Evolutionary conservation across 2,888 invertebrate species (phyloP).

Genomic region (Acanthococcus lagerstroemiae): DNA sequence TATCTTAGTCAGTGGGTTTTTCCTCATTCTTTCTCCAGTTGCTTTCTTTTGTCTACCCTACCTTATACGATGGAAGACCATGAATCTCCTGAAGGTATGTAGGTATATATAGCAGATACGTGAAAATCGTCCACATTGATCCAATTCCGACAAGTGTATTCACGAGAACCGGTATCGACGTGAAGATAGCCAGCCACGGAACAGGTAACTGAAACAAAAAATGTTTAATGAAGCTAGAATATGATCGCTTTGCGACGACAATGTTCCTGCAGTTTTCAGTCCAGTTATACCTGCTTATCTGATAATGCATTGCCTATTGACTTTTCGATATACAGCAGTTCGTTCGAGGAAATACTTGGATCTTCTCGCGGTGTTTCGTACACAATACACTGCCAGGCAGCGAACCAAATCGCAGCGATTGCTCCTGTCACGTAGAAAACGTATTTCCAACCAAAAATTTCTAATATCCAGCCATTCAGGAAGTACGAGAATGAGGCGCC

Average conservation of each 20-base stretch:
- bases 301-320: slow-evolving; percentile 46
- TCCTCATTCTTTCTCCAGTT: too few relatives aligned
- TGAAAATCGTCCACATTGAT: slow-evolving; percentile 57
- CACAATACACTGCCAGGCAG: slow-evolving; percentile 51
- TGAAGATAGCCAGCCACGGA: slow-evolving; percentile 53
- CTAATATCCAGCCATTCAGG: slow-evolving; percentile 55
- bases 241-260: too few relatives aligned
- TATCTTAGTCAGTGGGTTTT: too few relatives aligned
- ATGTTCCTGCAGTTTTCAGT: too few relatives aligned
- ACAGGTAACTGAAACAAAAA: slow-evolving; percentile 43
- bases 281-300: slow-evolving; percentile 39
- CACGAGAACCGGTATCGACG: slow-evolving; percentile 54
- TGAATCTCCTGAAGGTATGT: slow-evolving; percentile 58
- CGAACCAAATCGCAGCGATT: slow-evolving; percentile 54
- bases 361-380: slow-evolving; percentile 55
- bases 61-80: slow-evolving; percentile 56
- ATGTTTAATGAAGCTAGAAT: too few relatives aligned
- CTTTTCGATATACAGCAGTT: slow-evolving; percentile 50
- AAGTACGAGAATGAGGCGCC: slow-evolving; percentile 58
- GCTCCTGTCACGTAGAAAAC: slow-evolving; percentile 58
- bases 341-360: slow-evolving; percentile 51
- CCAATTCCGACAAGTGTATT: slow-evolving; percentile 56
- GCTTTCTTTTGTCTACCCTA: slow-evolving; percentile 40
- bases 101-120: slow-evolving; percentile 57
- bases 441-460: slow-evolving; percentile 57